Conservation (phyloP, 2,888 invertebrate species). For the Tenthredo notha region DNA sequence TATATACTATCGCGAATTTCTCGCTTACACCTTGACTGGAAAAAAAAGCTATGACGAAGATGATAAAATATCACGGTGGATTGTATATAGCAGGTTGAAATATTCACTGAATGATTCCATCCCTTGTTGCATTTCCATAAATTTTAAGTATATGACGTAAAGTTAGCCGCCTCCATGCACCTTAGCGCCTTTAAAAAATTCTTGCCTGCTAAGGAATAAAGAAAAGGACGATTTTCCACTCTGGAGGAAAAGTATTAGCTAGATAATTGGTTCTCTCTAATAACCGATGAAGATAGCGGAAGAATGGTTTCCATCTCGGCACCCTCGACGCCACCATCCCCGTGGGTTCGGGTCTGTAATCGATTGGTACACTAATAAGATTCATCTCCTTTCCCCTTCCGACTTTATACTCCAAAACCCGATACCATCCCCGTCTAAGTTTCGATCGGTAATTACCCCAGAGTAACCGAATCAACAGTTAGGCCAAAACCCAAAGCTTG, state of each 20-base stretch:
- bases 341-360: constrained; percentile 53
- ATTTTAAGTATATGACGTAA: not conserved
- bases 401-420: not conserved
- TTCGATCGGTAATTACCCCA: constrained; percentile 61
- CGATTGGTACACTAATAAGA: constrained; percentile 65
- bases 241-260: constrained; percentile 41
- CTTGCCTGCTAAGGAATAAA: not conserved
- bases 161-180: not conserved
- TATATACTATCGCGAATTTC: not conserved
- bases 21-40: not conserved
- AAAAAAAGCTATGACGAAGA: not conserved
- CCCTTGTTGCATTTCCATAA: not conserved
- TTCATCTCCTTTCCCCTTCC: constrained; percentile 55
- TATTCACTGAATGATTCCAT: not conserved
- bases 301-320: constrained; percentile 51
- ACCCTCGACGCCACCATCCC: constrained; percentile 40
- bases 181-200: too few relatives aligned
- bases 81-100: too few relatives aligned
- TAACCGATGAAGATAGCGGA: constrained; percentile 52
- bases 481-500: constrained; percentile 51
- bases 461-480: constrained; percentile 63
- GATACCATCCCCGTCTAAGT: constrained; percentile 44
- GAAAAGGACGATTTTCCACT: constrained; percentile 40
- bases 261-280: constrained; percentile 52
- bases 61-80: not conserved